Evolutionary conservation across 2,888 invertebrate genomes (phyloP).

Genomic region (Latrodectus hesperus): DNA sequence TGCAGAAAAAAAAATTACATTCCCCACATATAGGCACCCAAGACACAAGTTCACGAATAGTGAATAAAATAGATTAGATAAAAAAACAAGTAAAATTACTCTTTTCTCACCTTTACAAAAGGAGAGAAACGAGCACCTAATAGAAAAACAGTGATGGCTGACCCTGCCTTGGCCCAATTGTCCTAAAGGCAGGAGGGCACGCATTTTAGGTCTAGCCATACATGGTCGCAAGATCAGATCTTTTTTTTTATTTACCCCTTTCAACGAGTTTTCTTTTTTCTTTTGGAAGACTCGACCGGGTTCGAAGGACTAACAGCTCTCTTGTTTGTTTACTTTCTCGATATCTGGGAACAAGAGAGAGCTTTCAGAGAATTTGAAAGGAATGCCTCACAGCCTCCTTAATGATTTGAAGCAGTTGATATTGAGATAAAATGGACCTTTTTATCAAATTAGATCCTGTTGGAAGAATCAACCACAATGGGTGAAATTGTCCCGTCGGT

Average conservation of each 20-base stretch:
- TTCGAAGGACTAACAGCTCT: constrained; percentile 34
- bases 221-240: constrained; percentile 39
- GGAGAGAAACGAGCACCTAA: constrained; percentile 40
- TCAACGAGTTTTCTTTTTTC: constrained; percentile 22
- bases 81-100: neutral
- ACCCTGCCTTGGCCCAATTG: constrained; percentile 67
- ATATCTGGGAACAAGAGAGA: constrained; percentile 23
- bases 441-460: too few relatives aligned
- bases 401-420: too few relatives aligned
- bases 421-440: too few relatives aligned
- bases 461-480: too few relatives aligned
- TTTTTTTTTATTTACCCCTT: constrained; percentile 32
- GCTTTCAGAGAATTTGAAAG: constrained; percentile 9
- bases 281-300: neutral
- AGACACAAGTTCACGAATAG: constrained; percentile 31
- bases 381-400: neutral
- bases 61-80: neutral
- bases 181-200: constrained; percentile 29
- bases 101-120: neutral
- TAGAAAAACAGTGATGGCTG: constrained; percentile 13
- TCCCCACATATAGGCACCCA: neutral
- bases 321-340: constrained; percentile 57
- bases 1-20: too few relatives aligned
- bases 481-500: too few relatives aligned
- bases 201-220: constrained; percentile 41